Percentiles rank a stretch among this genome's conserved stretches.
phyloP scores from a whole-genome alignment of 2,888 invertebrate species.

The Ectemnius cavifrons region DNA sequence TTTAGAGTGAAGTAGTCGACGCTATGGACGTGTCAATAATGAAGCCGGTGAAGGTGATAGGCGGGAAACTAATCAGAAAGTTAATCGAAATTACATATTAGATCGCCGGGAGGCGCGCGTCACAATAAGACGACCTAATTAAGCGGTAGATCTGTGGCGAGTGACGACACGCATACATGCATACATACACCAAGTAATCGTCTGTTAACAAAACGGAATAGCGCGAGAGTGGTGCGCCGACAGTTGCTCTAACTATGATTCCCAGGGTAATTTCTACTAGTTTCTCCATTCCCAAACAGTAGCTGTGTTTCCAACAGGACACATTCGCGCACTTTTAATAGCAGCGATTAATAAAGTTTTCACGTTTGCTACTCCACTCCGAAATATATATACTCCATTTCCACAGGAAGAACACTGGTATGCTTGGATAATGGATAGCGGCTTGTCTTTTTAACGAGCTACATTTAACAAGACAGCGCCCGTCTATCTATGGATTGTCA shows the following conservation, averaged over 20 bases:
- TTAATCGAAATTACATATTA: conserved; percentile 25
- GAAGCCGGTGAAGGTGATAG: background rate
- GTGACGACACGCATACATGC: background rate
- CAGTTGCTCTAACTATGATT: conserved; percentile 7
- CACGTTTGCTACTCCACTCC: conserved; percentile 1
- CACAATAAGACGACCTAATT: conserved; percentile 28
- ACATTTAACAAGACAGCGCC: background rate
- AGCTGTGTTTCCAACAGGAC: background rate
- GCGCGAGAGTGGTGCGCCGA: background rate
- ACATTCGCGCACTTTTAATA: background rate
- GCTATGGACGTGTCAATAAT: background rate
- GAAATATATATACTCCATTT: background rate
- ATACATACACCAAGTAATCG: background rate
- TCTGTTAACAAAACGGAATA: conserved; percentile 13
- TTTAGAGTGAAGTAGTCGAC: background rate
- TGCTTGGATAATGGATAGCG: conserved; percentile 3
- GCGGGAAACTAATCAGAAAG: conserved; percentile 17
- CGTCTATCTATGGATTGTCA: background rate
- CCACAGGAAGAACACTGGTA: background rate
- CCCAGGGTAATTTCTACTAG: background rate
- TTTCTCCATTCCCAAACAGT: background rate
- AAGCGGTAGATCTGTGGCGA: conserved; percentile 5
- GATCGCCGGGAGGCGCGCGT: conserved; percentile 9
- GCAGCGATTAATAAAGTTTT: conserved; percentile 16
- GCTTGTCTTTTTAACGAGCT: conserved; percentile 3